These are phyloP conservation scores for Galemys pyrenaicus DNA, from an alignment of 2,113 vertebrate genomes.

Conservation along the genomic window DNA sequence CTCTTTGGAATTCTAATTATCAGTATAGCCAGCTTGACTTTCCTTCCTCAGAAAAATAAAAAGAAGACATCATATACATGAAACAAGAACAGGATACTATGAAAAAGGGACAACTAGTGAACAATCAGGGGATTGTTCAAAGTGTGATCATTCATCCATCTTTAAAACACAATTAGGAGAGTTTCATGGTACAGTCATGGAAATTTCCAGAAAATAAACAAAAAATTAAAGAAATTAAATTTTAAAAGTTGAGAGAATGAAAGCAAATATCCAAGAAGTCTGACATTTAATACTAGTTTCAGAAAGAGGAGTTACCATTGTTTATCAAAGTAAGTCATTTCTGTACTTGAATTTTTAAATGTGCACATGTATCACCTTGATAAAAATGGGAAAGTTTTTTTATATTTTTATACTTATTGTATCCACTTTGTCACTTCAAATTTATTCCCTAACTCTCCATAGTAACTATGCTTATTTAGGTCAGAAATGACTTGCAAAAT, in stretches of 20 bases:
- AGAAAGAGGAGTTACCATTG: neutral
- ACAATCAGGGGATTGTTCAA: neutral
- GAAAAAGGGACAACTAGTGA: neutral
- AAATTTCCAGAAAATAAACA: neutral
- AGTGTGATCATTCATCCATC: neutral
- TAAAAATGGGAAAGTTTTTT: neutral
- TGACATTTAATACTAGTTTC: neutral
- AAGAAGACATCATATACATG: neutral
- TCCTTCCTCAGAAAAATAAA: neutral
- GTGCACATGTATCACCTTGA: neutral
- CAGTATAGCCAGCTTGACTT: neutral
- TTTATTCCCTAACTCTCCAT: neutral
- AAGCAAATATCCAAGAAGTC: neutral
- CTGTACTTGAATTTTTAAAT: neutral
- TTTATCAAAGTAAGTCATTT: neutral
- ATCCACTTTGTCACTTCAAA: neutral
- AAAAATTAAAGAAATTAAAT: neutral
- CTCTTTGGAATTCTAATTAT: neutral
- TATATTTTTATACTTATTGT: neutral
- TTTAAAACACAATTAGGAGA: neutral
- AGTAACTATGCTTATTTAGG: neutral
- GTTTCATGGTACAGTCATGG: neutral
- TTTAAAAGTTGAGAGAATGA: neutral
- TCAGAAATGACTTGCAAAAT: neutral
- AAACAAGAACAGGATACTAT: neutral